These are phyloP conservation scores for Zele albiditarsus DNA, from an alignment of 2,888 invertebrate genomes.

Conservation along the genomic window DNA sequence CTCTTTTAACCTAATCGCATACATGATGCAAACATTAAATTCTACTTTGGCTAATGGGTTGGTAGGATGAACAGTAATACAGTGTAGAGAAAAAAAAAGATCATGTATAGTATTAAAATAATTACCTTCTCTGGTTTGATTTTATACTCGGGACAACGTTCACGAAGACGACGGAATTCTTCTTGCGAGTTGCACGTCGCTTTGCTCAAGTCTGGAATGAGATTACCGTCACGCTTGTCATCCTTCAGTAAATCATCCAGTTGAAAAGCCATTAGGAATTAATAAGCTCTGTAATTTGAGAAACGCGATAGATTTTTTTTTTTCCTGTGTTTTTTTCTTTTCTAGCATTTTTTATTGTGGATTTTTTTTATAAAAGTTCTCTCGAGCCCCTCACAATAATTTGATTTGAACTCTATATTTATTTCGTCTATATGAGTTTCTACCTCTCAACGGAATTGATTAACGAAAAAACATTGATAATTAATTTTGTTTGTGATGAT, in stretches of 20 bases:
- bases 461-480: slow-evolving; percentile 49
- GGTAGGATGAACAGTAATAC: background rate
- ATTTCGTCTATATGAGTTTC: slow-evolving; percentile 39
- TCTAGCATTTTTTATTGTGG: slow-evolving; percentile 48
- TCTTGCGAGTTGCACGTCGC: slow-evolving; percentile 85
- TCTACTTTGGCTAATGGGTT: background rate
- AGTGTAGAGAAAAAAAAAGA: too few relatives aligned
- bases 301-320: slow-evolving; percentile 39
- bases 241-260: slow-evolving; percentile 88
- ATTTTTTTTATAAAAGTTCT: slow-evolving; percentile 39
- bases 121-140: slow-evolving; percentile 88
- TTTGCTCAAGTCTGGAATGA: slow-evolving; percentile 89
- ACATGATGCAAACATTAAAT: background rate
- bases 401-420: background rate
- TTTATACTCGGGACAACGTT: slow-evolving; percentile 92
- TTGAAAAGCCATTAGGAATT: slow-evolving; percentile 77
- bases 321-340: slow-evolving; percentile 30
- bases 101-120: background rate
- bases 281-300: slow-evolving; percentile 54
- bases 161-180: slow-evolving; percentile 87
- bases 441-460: slow-evolving; percentile 31
- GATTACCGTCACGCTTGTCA: slow-evolving; percentile 86
- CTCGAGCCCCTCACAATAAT: background rate
- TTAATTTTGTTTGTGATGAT: slow-evolving; percentile 16
- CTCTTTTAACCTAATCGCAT: slow-evolving; percentile 77